Conservation (phyloP, 2,797 vertebrate genomes). For the Myiothlypis coronata region DNA sequence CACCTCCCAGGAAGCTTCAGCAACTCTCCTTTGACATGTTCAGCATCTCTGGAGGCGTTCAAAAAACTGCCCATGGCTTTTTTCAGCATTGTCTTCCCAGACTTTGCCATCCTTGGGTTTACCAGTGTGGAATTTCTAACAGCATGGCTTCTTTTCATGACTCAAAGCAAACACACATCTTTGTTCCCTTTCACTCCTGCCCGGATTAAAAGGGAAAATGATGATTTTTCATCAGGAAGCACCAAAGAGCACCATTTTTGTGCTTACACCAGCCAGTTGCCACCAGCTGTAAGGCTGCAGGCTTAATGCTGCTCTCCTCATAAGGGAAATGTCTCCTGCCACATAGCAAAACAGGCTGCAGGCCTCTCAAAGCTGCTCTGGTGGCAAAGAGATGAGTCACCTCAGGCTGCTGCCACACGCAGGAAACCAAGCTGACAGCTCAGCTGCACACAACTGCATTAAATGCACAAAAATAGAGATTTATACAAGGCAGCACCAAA, state of each 20-base stretch:
- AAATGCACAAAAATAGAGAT: background rate
- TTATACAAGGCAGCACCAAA: background rate
- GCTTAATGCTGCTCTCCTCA: background rate
- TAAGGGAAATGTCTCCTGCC: background rate
- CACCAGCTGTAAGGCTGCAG: background rate
- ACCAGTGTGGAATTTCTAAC: background rate
- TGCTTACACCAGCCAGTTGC: background rate
- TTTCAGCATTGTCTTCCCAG: background rate
- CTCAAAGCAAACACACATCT: background rate
- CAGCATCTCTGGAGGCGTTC: background rate
- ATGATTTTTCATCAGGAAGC: background rate
- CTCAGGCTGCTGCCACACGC: background rate
- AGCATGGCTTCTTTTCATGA: background rate
- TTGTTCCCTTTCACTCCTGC: background rate
- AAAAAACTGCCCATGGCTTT: background rate
- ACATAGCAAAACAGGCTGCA: background rate
- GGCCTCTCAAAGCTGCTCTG: background rate
- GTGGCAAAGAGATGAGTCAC: background rate
- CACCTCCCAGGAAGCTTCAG: background rate
- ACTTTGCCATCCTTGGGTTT: background rate
- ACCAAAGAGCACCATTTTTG: background rate
- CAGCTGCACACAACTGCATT: background rate
- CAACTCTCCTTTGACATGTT: background rate
- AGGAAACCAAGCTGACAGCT: background rate
- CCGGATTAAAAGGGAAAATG: background rate